phyloP scores from a whole-genome alignment of 1,140 invertebrate species.

The Drosophila ironensis region DNA sequence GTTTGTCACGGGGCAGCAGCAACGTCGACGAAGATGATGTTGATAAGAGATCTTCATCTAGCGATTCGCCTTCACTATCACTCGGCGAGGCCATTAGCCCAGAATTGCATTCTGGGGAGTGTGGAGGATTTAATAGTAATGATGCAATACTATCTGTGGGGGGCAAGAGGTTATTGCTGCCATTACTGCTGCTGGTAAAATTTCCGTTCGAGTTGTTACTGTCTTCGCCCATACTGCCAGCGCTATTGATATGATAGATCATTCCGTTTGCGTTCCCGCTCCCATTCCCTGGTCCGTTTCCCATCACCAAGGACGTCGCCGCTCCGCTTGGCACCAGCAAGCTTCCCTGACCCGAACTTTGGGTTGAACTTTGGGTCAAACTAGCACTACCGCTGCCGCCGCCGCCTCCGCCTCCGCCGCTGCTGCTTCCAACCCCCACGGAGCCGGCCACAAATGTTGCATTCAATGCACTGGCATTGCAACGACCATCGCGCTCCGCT shows the following conservation, averaged over 20 bases:
- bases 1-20: slow-evolving; percentile 72
- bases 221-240: slow-evolving; percentile 79
- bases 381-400: slow-evolving; percentile 72
- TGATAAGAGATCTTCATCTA: slow-evolving; percentile 77
- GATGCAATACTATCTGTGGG: slow-evolving; percentile 80
- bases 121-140: slow-evolving; percentile 73
- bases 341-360: slow-evolving; percentile 1
- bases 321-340: slow-evolving; percentile 5
- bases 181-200: slow-evolving; percentile 77
- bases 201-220: slow-evolving; percentile 80
- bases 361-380: slow-evolving; percentile 82
- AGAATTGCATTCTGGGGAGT: slow-evolving; percentile 77
- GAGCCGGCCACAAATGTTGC: slow-evolving; percentile 43
- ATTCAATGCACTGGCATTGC: slow-evolving; percentile 49
- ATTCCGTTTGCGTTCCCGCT: too few relatives aligned
- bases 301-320: slow-evolving; percentile 81
- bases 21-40: slow-evolving; percentile 78
- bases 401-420: too few relatives aligned
- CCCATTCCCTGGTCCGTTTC: slow-evolving; percentile 81
- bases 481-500: slow-evolving; percentile 85
- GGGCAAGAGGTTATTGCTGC: slow-evolving; percentile 73
- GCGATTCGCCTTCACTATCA: slow-evolving; percentile 75
- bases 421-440: slow-evolving; percentile 43
- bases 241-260: slow-evolving; percentile 73
- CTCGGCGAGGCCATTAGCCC: slow-evolving; percentile 78